phyloP scores from a whole-genome alignment of 2,797 vertebrate species.

The Sardinella longiceps region DNA sequence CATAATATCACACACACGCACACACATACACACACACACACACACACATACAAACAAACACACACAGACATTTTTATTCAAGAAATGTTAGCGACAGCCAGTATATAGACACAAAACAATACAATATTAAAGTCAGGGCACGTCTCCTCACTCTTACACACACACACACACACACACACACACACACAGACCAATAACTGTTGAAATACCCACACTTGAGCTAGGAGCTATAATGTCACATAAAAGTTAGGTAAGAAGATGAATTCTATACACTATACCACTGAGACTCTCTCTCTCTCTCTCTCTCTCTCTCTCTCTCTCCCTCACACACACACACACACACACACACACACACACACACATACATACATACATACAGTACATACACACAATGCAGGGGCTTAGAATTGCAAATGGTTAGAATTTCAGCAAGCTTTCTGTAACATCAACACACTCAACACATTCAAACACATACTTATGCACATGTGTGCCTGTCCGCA shows the following conservation, averaged over 20 bases:
- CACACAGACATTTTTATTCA: neutral
- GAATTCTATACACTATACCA: neutral
- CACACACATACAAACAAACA: neutral
- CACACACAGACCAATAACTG: neutral
- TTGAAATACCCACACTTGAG: neutral
- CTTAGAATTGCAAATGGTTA: neutral
- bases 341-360: neutral
- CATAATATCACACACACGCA: neutral
- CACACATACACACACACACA: conserved; percentile 20
- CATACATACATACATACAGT: too few species aligned
- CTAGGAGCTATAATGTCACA: conserved; percentile 11
- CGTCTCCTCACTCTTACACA: neutral
- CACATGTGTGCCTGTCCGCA: neutral
- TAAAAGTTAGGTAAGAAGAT: neutral
- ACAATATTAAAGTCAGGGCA: neutral
- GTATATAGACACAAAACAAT: conserved; percentile 22
- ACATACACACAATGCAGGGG: neutral
- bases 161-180: neutral
- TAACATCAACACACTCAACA: neutral
- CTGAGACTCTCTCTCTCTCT: too few species aligned
- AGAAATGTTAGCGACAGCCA: conserved; percentile 13
- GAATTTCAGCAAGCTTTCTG: neutral
- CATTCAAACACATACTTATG: neutral
- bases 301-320: too few species aligned
- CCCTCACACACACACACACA: neutral